Conservation (phyloP, 2,113 vertebrate genomes). For the cattle (Bos taurus) region ARS-UCD2.0 NC_037328.1:149154001-149154500, state of each 20-base stretch:
- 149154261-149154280: constrained; percentile 35
- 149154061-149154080: neutral
- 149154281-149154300: constrained; percentile 14
- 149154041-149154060: neutral
- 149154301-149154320: neutral
- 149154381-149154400: constrained; percentile 37
- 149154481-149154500: constrained; percentile 55
- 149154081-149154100: neutral
- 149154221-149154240: neutral
- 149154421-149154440: constrained; percentile 27
- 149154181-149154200: neutral
- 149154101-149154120: neutral
- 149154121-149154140: neutral
- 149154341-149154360: neutral
- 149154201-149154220: neutral
- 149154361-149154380: neutral
- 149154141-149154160: neutral
- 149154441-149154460: constrained; percentile 57
- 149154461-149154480: constrained; percentile 35
- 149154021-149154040: neutral
- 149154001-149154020: neutral
- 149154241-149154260: neutral
- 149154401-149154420: constrained; percentile 59
- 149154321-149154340: neutral
- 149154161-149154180: neutral